These are phyloP conservation scores for Engraulis encrasicolus DNA, from an alignment of 2,113 vertebrate species.

Conservation along the genomic window DNA sequence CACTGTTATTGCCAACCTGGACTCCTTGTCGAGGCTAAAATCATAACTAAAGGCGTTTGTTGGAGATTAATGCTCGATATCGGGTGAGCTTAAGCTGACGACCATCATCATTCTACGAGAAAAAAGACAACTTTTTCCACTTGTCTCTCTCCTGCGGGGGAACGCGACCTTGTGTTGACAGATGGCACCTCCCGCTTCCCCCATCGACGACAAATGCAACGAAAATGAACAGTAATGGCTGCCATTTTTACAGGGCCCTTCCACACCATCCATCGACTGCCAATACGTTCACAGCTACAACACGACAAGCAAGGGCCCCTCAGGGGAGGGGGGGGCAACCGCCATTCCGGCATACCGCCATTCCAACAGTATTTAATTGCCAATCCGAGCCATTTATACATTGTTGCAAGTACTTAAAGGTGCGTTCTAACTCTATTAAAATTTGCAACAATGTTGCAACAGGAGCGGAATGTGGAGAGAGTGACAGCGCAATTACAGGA, in stretches of 20 bases:
- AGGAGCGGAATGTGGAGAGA: too few species aligned
- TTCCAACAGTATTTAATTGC: too few species aligned
- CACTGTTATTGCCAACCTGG: slow-evolving; percentile 55
- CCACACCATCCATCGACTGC: background rate
- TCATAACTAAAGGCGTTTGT: slow-evolving; percentile 68
- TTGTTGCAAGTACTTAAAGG: too few species aligned
- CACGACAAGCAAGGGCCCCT: too few species aligned
- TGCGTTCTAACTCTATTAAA: too few species aligned
- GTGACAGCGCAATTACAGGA: too few species aligned
- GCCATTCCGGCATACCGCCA: too few species aligned
- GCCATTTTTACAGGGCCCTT: slow-evolving; percentile 32
- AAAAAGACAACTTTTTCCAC: slow-evolving; percentile 67
- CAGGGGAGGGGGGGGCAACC: too few species aligned
- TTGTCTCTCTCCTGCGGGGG: slow-evolving; percentile 60
- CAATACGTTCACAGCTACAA: background rate
- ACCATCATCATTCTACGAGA: slow-evolving; percentile 69
- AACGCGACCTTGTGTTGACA: slow-evolving; percentile 63
- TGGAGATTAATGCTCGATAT: slow-evolving; percentile 64
- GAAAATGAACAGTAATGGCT: slow-evolving; percentile 36
- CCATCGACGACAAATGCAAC: slow-evolving; percentile 61
- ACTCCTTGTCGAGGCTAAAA: slow-evolving; percentile 64
- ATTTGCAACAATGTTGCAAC: too few species aligned
- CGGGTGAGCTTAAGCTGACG: slow-evolving; percentile 66
- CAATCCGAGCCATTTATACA: too few species aligned
- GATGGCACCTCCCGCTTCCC: slow-evolving; percentile 61